A percentile compares a stretch with the other conserved stretches of the same genome.
phyloP scores from a whole-genome alignment of 2,113 vertebrate species.

The Mellivora capensis region DNA sequence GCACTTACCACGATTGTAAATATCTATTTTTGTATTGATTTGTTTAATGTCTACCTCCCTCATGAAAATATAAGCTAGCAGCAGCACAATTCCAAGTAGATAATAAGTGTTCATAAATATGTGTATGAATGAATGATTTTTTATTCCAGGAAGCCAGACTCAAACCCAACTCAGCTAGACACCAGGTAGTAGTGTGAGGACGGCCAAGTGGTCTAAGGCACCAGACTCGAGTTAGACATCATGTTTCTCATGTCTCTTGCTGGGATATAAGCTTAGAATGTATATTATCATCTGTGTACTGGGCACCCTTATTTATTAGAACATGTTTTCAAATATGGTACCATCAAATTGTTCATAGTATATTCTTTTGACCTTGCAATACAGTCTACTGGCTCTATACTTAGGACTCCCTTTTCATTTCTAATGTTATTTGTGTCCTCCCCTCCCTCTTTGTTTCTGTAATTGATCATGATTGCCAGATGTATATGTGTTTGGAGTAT shows the following conservation, averaged over 20 bases:
- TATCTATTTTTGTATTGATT: not conserved
- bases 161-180: not conserved
- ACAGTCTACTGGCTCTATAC: not conserved
- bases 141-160: not conserved
- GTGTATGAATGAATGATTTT: slow-evolving; percentile 10
- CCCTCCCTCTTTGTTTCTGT: not conserved
- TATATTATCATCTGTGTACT: not conserved
- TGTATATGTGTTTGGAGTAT: not conserved
- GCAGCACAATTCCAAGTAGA: not conserved
- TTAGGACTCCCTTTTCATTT: not conserved
- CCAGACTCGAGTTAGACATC: not conserved
- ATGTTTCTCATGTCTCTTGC: not conserved
- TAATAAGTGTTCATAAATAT: not conserved
- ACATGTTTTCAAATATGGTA: not conserved
- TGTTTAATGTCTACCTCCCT: not conserved
- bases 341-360: not conserved
- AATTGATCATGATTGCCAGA: not conserved
- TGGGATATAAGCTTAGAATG: not conserved
- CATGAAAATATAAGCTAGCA: not conserved
- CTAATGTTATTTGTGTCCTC: not conserved
- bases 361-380: slow-evolving; percentile 8
- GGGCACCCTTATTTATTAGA: not conserved
- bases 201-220: not conserved
- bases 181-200: not conserved
- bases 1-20: not conserved